These are phyloP conservation scores for Ochropleura plecta DNA, from an alignment of 2,888 invertebrate genomes.

Conservation along the genomic window DNA sequence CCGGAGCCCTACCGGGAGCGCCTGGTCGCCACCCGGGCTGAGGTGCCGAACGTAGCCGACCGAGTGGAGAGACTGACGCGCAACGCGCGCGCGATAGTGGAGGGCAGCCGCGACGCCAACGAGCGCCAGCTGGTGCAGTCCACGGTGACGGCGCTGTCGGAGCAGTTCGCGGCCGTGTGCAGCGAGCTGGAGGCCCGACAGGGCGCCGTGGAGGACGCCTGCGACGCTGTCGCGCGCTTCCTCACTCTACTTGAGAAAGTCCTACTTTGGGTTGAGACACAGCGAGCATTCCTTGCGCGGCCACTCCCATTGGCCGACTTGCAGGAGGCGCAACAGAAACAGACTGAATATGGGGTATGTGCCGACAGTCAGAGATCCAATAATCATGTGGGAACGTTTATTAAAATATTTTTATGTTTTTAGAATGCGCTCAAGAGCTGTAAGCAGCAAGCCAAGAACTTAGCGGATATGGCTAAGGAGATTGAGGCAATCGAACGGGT, in stretches of 20 bases:
- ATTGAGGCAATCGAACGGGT: conserved; percentile 95
- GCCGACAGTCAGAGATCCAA: not conserved
- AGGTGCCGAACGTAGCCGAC: conserved; percentile 93
- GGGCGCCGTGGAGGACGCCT: conserved; percentile 95
- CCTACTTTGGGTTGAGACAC: conserved; percentile 95
- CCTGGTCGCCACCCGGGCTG: conserved; percentile 94
- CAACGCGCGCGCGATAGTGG: conserved; percentile 94
- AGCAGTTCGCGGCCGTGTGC: conserved; percentile 94
- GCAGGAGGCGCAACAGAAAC: conserved; percentile 95
- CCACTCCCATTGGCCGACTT: conserved; percentile 94
- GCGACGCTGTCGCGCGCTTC: conserved; percentile 97
- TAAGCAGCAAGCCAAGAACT: conserved; percentile 96
- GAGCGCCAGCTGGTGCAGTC: conserved; percentile 94
- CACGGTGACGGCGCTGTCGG: conserved; percentile 94
- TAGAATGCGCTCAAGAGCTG: conserved; percentile 97
- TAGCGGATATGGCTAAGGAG: conserved; percentile 98
- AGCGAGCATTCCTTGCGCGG: conserved; percentile 94
- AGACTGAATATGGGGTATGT: conserved; percentile 96
- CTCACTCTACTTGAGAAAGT: conserved; percentile 95
- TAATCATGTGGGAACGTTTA: conserved; percentile 11
- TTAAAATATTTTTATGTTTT: conserved; percentile 71
- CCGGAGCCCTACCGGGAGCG: conserved; percentile 95
- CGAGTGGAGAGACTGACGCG: conserved; percentile 94
- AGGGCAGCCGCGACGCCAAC: conserved; percentile 94
- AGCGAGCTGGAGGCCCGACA: conserved; percentile 95